phyloP scores from a whole-genome alignment of 1,140 invertebrate genomes.

The Thrips palmi region DNA sequence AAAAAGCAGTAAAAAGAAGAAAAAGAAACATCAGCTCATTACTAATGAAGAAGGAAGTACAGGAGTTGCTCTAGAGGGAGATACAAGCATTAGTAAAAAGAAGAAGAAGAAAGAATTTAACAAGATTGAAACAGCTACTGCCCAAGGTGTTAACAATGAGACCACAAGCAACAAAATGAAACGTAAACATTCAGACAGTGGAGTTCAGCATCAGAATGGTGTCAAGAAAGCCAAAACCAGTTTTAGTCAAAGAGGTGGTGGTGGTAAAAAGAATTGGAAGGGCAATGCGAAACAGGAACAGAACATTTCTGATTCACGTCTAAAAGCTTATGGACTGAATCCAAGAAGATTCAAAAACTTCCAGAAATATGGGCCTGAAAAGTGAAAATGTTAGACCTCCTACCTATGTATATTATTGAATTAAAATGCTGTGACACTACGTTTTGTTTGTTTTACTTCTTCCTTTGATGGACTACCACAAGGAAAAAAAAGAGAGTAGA shows the following conservation, averaged over 20 bases:
- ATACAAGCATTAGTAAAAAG: neutral
- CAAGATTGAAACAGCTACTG: slow-evolving; percentile 9
- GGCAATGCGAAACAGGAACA: slow-evolving; percentile 8
- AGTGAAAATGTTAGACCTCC: too few species aligned
- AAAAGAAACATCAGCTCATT: slow-evolving; percentile 12
- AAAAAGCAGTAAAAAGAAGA: slow-evolving; percentile 9
- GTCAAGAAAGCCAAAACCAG: slow-evolving; percentile 9
- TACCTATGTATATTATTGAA: too few species aligned
- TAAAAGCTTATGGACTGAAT: slow-evolving; percentile 80
- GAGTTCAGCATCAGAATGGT: slow-evolving; percentile 17
- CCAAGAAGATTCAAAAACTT: slow-evolving; percentile 75
- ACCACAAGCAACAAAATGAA: slow-evolving; percentile 9
- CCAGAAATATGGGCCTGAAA: too few species aligned
- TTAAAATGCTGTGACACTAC: too few species aligned
- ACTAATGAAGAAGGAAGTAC: slow-evolving; percentile 16
- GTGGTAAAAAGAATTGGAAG: slow-evolving; percentile 22
- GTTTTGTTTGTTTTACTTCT: too few species aligned
- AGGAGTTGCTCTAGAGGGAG: slow-evolving; percentile 6
- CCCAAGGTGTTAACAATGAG: slow-evolving; percentile 2
- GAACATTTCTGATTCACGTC: slow-evolving; percentile 46
- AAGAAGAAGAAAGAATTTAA: slow-evolving; percentile 3
- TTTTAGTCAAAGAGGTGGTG: too few species aligned
- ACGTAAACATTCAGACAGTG: slow-evolving; percentile 14
- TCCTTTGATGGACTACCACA: too few species aligned
- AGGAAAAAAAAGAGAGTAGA: too few species aligned